Evolutionary conservation across 2,888 invertebrate species (phyloP), one percentile per base, ranked within the genome.

Genomic region (Neuroscelio doddi): DNA sequence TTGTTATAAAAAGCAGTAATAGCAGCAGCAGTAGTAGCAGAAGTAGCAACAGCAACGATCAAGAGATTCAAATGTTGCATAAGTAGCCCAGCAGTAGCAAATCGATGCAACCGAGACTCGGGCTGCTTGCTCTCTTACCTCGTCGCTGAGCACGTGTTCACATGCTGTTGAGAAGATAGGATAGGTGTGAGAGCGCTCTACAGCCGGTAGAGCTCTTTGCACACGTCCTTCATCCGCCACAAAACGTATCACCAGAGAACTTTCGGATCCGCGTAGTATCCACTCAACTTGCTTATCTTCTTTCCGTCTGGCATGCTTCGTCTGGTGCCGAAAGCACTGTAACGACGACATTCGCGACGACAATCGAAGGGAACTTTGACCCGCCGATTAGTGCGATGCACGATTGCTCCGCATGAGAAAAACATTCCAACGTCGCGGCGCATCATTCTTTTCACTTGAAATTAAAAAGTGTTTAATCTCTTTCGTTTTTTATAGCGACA

Each of bases 71-170:
- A 21, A 21, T 21, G 21, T 21, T 21, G 21, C 21, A 21, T 3
- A 21, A n/a, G n/a, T n/a, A n/a, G n/a, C n/a, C n/a, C n/a, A n/a
- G 21, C 21, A 21, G 21, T 5, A 5, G 21, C 21, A 5, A 52
- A 57, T 64, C 64, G 64, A 63, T 62, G 49, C 45, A n/a, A n/a
- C n/a, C 39, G 56, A 16, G 45, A 51, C 56, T n/a, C n/a, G n/a
- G n/a, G n/a, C n/a, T n/a, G n/a, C n/a, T n/a, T n/a, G n/a, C n/a
- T 39, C 27, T 53, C 61, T 61, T 61, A 61, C 62, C 62, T 61
- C 38, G 46, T 47, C 26, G 45, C 8, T 21, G 62, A 41, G 50
- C 62, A 62, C 62, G 62, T 62, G 62, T 30, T 55, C 49, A 50
- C 55, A 39, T 44, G 41, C 7, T 47, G 41, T 7, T 38, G 39